Evolutionary conservation across 1,140 invertebrate species (phyloP), one percentile per base, ranked within the genome.

Genomic region (Tetraneura akinire): DNA sequence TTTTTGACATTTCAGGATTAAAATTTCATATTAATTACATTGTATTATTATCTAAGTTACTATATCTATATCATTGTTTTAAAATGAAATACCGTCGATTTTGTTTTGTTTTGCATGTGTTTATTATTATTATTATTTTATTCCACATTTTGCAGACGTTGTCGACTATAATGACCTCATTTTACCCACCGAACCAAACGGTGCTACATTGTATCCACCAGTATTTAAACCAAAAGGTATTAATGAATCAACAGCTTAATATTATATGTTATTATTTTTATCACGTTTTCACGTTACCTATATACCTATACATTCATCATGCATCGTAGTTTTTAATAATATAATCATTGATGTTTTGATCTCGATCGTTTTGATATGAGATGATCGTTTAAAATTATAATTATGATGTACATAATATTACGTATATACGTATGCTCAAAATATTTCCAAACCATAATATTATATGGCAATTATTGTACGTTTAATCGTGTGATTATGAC

Each of bases 171-270:
- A 89, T 87, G 89, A 91, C 87, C 88, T 91, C 87, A 88, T 91
- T 86, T 92, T 92, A 87, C 92, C 92, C 83, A 93, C 92, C 85
- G 91, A 93, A 89, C 91, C 91, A 81, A 89, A 89, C 83, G 92
- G 92, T 85, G 89, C 88, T 81, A 89, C 91, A 83, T 88, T 90
- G 85, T 88, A 91, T 85, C 92, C 92, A 83, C 89, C 90, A 83
- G 88, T 92, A 84, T 87, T 91, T 84, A 90, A 89, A 85, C 89
- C 90, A 82, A 90, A 91, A 92, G 92, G 92, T 93, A 91, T 84
- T 53, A 21, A 49, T 42, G 2, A 49, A 64, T 47, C 45, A 51
- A 32, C 18, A 21, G 64, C 60, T 80, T 80, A 16, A 14, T 37
- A 37, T 37, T 37, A 37, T 37, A 4, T 4, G 3, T 37, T 4